phyloP scores from a whole-genome alignment of 2,888 invertebrate species.

The Drosophila rellima region DNA sequence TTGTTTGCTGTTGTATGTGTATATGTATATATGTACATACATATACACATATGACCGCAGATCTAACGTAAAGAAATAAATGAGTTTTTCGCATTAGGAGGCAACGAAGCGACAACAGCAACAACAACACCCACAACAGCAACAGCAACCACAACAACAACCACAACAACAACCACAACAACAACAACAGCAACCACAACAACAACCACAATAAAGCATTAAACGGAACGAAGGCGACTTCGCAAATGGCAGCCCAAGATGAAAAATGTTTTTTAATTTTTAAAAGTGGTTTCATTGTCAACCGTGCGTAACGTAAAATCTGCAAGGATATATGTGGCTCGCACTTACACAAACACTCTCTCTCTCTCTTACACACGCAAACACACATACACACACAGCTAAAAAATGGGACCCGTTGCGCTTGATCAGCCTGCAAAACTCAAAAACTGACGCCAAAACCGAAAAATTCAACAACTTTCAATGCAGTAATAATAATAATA shows the following conservation, averaged over 20 bases:
- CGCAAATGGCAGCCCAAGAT: slow-evolving; percentile 77
- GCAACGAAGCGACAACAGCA: slow-evolving; percentile 74
- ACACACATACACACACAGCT: slow-evolving; percentile 19
- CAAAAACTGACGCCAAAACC: slow-evolving; percentile 28
- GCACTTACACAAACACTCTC: slow-evolving; percentile 28
- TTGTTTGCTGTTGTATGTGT: slow-evolving; percentile 49
- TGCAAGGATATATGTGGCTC: slow-evolving; percentile 66
- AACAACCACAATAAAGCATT: slow-evolving; percentile 57
- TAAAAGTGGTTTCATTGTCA: slow-evolving; percentile 84
- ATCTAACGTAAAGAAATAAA: slow-evolving; percentile 78
- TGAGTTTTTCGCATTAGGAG: slow-evolving; percentile 80
- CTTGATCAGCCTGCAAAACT: slow-evolving; percentile 64
- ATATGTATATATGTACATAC: slow-evolving; percentile 1
- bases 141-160: slow-evolving; percentile 27
- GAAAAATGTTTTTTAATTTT: slow-evolving; percentile 85
- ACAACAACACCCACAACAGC: slow-evolving; percentile 38
- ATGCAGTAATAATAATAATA: neutral
- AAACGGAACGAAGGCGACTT: slow-evolving; percentile 61
- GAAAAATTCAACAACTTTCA: slow-evolving; percentile 8
- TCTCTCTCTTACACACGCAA: slow-evolving; percentile 25
- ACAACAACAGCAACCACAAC: slow-evolving; percentile 27
- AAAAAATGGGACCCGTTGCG: slow-evolving; percentile 74
- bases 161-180: slow-evolving; percentile 34
- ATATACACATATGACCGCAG: slow-evolving; percentile 69
- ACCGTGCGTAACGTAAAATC: slow-evolving; percentile 81